phyloP scores from a whole-genome alignment of 53 echinoderm and acorn worm genomes.

The Holothuria leucospilota region DNA sequence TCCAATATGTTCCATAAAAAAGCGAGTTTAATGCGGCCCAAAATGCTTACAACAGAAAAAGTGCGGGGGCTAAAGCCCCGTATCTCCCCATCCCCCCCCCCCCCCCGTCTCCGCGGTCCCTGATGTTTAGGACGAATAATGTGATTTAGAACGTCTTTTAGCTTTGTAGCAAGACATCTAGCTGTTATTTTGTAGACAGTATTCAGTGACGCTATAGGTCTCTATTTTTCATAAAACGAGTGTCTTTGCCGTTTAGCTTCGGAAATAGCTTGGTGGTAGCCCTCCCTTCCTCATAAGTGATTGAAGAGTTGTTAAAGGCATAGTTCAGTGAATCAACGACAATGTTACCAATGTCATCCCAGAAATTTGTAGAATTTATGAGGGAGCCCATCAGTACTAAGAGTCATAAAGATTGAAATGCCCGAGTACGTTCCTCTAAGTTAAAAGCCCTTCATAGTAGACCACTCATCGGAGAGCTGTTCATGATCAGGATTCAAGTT shows the following conservation, averaged over 20 bases:
- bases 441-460: background rate
- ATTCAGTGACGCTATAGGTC: background rate
- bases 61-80: too few species aligned
- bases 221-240: background rate
- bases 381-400: slow-evolving; percentile 4
- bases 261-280: too few species aligned
- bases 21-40: too few species aligned
- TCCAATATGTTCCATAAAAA: too few species aligned
- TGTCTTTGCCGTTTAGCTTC: too few species aligned
- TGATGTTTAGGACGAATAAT: too few species aligned
- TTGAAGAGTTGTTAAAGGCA: too few species aligned
- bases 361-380: slow-evolving; percentile 8
- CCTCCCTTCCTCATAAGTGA: too few species aligned
- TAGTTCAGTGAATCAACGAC: background rate
- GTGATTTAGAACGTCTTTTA: background rate
- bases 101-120: too few species aligned
- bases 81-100: too few species aligned
- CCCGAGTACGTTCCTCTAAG: background rate
- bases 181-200: background rate
- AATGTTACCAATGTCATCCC: background rate
- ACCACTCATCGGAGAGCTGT: background rate
- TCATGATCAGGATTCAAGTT: background rate
- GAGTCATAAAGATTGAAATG: too few species aligned
- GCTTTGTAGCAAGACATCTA: background rate
- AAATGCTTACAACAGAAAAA: too few species aligned